Base-by-base conservation (phyloP, 2,888 invertebrate species). In the Hydriomena furcata region DNA sequence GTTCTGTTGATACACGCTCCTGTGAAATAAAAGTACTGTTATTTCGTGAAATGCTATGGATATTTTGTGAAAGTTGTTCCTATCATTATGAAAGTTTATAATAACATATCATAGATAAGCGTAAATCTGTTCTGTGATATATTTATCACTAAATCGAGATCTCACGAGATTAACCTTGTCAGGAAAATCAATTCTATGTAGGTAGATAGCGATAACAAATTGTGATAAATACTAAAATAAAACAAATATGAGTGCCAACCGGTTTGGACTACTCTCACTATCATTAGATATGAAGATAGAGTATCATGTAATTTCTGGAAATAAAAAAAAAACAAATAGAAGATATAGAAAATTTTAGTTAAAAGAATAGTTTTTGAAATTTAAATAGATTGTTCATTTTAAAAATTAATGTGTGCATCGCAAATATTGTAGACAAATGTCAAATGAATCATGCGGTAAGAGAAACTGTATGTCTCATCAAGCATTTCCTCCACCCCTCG, bases 391-490 rank as follows among this genome's bases (percentile, higher is more conserved):
- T n/a, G n/a, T n/a, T n/a, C n/a, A n/a, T n/a, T n/a, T n/a, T n/a
- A n/a, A n/a, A n/a, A n/a, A n/a, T n/a, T n/a, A n/a, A n/a, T n/a
- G n/a, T n/a, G n/a, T n/a, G n/a, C n/a, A n/a, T n/a, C n/a, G 20
- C 11, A 43, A 23, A 42, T 34, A 30, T 47, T 37, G 10, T 7
- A 21, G 32, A 42, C 24, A 45, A 13, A 20, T 20, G 27, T 47
- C 36, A 6, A 51, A 45, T 46, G 52, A 47, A 32, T 37, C 49
- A 40, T 20, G 13, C 24, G 11, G 21, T 40, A 45, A 47, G 32
- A 53, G 32, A 43, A 55, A 40, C 13, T 24, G 28, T 35, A 41
- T 52, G 47, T 54, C 47, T 55, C 45, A 52, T 28, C 40, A 35
- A 36, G 49, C 28, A 45, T 48, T 46, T 52, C 47, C 49, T 48